These are phyloP conservation scores for Thermophis baileyi DNA, from an alignment of 2,113 vertebrate species.

Conservation along the genomic window DNA sequence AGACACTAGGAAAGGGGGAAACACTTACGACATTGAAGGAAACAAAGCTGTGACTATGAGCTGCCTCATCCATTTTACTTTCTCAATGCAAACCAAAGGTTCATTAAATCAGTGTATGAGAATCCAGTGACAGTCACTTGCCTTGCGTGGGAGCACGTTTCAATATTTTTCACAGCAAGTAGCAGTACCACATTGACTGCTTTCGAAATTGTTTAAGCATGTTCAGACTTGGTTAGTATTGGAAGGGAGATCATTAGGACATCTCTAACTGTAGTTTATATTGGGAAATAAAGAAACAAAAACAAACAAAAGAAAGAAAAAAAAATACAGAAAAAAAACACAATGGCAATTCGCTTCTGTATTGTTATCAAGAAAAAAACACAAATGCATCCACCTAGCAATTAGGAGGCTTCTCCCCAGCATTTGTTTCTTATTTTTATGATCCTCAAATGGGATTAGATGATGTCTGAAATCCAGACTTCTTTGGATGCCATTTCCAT, in stretches of 20 bases:
- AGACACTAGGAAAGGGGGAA: not conserved
- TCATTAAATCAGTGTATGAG: not conserved
- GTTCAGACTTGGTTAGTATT: not conserved
- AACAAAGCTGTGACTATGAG: not conserved
- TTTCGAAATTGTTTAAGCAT: not conserved
- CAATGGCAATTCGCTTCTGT: not conserved
- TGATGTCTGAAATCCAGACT: not conserved
- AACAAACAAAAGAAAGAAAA: not conserved
- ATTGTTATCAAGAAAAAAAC: not conserved
- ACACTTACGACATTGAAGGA: not conserved
- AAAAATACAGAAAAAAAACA: not conserved
- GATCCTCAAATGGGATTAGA: not conserved
- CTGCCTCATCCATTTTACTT: not conserved
- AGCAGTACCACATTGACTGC: not conserved
- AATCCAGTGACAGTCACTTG: too few relatives aligned
- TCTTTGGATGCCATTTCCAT: not conserved
- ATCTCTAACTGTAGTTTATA: not conserved
- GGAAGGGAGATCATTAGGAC: not conserved
- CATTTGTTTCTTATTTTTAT: not conserved
- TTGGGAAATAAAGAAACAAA: not conserved
- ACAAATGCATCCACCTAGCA: not conserved
- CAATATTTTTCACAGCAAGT: not conserved
- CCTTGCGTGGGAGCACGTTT: not conserved
- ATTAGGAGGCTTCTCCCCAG: not conserved
- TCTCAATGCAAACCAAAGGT: not conserved